Percentiles rank a stretch among this genome's conserved stretches.
Evolutionary conservation across 1,140 invertebrate genomes (phyloP).

Genomic region (Lepidotrigona ventralis): DNA sequence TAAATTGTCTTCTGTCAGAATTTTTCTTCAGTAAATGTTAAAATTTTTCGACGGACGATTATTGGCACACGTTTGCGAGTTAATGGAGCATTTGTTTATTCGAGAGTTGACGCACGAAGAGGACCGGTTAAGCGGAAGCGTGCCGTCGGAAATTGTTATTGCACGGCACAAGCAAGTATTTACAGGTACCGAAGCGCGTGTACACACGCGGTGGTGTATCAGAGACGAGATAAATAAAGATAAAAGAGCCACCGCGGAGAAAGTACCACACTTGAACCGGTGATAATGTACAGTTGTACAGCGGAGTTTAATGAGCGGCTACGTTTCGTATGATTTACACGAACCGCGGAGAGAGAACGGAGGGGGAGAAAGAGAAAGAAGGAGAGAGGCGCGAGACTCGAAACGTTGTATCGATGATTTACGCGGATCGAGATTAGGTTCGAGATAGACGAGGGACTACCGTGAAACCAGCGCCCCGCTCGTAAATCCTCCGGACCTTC

Average conservation of each 20-base stretch:
- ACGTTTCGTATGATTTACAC: conserved; percentile 48
- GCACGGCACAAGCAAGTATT: background rate
- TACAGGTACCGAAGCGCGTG: conserved; percentile 1
- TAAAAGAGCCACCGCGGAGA: conserved; percentile 36
- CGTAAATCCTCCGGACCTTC: conserved; percentile 17
- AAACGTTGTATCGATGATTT: conserved; percentile 42
- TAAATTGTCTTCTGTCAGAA: too few relatives aligned
- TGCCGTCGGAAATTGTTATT: background rate
- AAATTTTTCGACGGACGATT: too few relatives aligned
- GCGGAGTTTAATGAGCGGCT: conserved; percentile 51
- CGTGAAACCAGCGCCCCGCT: conserved; percentile 8
- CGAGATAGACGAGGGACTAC: conserved; percentile 40
- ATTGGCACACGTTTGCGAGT: too few relatives aligned
- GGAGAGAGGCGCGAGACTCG: background rate
- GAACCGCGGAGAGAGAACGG: background rate
- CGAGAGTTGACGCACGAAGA: too few relatives aligned
- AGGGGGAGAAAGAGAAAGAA: too few relatives aligned
- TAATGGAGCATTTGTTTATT: too few relatives aligned
- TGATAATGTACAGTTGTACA: conserved; percentile 43
- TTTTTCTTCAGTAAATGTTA: too few relatives aligned
- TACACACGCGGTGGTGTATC: conserved; percentile 18
- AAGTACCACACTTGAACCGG: conserved; percentile 29
- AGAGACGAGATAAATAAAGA: conserved; percentile 49
- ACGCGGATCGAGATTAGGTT: conserved; percentile 42
- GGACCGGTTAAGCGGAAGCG: background rate